Evolutionary conservation across 2,113 vertebrate genomes (phyloP), one percentile per base, ranked within the genome.

Genomic region (Triplophysa siluroides): DNA sequence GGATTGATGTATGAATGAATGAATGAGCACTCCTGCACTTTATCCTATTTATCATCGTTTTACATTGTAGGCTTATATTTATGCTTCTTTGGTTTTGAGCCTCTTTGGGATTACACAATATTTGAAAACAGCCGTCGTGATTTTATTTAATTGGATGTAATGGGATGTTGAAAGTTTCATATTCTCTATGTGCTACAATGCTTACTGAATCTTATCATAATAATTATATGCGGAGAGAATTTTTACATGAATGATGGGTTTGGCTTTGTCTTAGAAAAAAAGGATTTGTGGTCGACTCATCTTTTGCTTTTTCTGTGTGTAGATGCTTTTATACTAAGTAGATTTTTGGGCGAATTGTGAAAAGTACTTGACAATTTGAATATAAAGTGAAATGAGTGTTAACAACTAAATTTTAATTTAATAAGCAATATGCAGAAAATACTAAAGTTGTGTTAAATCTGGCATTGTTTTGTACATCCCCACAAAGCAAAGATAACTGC

Each of bases 1-100:
- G 52, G 66, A 38, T 86, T 80, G 83, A 86, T 88, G 87, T 90
- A 68, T 89, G 85, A n/a, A n/a, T n/a, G 26, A 47, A 87, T 80
- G 83, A 86, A 87, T 88, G 87, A 90, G 91, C 91, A 92, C 92
- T 92, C 83, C 84, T 89, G 92, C 92, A 93, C 92, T 94, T 93
- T 94, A 93, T 85, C 83, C 84, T 81, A 45, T 81, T 82, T 68
- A 65, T 67, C 81, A 67, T 87, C 50, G 66, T 86, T 71, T 86
- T 86, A 63, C 85, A 85, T 63, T 72, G 18, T 81, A 66, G 73
- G 62, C 68, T 82, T 67, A n/a, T 74, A 66, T 85, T 84, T 84
- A 81, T 67, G 41, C n/a, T 73, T 11, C 21, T 12, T 67, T 65
- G 78, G 41, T 11, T 16, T 70, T 24, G 62, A 78, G 16, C 54